phyloP scores from a whole-genome alignment of 2,888 invertebrate species.

The Tachina grossa region DNA sequence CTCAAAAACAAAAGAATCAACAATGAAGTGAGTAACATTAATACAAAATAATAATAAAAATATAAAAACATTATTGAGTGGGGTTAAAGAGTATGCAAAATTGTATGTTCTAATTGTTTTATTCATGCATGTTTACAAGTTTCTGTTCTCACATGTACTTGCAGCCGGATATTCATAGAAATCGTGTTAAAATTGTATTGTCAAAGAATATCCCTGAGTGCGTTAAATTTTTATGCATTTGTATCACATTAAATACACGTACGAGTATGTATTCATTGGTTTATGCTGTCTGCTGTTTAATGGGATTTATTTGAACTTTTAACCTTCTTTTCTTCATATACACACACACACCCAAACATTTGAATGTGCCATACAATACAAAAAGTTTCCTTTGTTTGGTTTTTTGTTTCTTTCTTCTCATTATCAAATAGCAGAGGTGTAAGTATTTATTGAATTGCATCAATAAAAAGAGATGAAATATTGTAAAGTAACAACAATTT shows the following conservation, averaged over 20 bases:
- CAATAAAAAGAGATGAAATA: too few species aligned
- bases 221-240: background rate
- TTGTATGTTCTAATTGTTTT: constrained; percentile 29
- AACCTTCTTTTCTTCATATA: constrained; percentile 19
- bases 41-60: background rate
- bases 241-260: constrained; percentile 24
- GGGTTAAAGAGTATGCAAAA: constrained; percentile 61
- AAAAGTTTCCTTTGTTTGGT: background rate
- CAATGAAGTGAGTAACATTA: constrained; percentile 34
- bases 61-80: constrained; percentile 38
- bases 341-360: background rate
- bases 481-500: too few species aligned
- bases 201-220: constrained; percentile 11
- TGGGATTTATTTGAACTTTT: constrained; percentile 61
- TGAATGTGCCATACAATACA: background rate
- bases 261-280: constrained; percentile 1
- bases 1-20: background rate
- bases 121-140: background rate
- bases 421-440: too few species aligned
- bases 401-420: too few species aligned
- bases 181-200: constrained; percentile 50
- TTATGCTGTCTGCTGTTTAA: constrained; percentile 35
- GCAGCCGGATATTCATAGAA: constrained; percentile 66
- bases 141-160: constrained; percentile 1
- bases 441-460: too few species aligned